Evolutionary conservation across 2,888 invertebrate species (phyloP), one percentile per base, ranked within the genome.

Genomic region (Sceliomorpha sp.): DNA sequence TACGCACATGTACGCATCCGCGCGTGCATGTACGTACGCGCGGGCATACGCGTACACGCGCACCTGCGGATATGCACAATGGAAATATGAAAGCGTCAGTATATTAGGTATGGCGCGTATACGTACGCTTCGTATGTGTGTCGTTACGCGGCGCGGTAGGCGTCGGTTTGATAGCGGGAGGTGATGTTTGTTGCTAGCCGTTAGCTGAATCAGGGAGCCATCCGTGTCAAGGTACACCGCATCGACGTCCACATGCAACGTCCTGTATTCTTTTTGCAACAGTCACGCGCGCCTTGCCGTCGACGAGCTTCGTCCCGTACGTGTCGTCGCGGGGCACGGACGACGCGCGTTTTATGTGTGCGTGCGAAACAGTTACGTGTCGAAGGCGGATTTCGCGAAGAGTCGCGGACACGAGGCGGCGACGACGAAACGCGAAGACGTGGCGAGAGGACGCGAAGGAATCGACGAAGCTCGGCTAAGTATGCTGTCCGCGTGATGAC

Each of bases 211-310:
- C 87, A 85, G 87, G 85, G 88, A 87, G 86, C 81, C 88, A 88
- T 88, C 88, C 86, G 83, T 88, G 88, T 88, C 88, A 88, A 88
- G 88, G 88, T 86, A 87, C 87, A 88, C 88, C 82, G 80, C 84
- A 86, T 86, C 82, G 80, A 77, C 76, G 75, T 78, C 74, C 80
- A 79, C 81, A 82, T 82, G 83, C 84, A 81, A 84, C 80, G 80
- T 81, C 83, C 82, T 81, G 80, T 81, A 75, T 78, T 77, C 75
- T 84, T 81, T 84, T 80, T 80, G 73, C 78, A 69, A 75, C 70
- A 72, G 75, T 77, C 77, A 76, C 77, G 77, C 77, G 77, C 74
- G 76, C 75, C n/a, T n/a, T n/a, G n/a, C n/a, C n/a, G n/a, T 72
- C 59, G 68, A 62, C 31, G 12, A 20, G 9, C 3, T 10, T 29